Evolutionary conservation across 2,113 vertebrate genomes (phyloP), one percentile per base, ranked within the genome.

Genomic region (Hippolais icterina): DNA sequence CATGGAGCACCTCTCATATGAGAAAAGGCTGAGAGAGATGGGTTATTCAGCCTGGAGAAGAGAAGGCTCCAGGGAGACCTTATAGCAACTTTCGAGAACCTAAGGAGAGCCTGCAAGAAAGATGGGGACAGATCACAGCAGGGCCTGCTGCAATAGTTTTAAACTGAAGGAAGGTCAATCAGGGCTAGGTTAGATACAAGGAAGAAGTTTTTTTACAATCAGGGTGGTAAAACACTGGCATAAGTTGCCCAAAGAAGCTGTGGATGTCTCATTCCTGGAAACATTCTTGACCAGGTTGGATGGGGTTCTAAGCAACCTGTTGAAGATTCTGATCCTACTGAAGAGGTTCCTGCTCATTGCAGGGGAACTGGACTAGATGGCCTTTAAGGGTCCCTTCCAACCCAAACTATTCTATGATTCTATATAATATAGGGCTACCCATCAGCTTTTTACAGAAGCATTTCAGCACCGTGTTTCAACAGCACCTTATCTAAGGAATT

Each of bases 1-100:
- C 6, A 12, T 25, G n/a, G 25, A 52, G 6, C 9, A 76, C 2
- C 16, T 70, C 5, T 64, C 5, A 5, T 41, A 0, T 5, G 15
- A 80, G 12, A 17, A 28, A 39, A 80, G n/a, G 22, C 12, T 74
- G 28, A 61, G 22, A 39, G 15, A 47, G 6, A 4, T 31, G 7
- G 3, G 1, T 35, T 74, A 3, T 12, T 69, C 22, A 81, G 11
- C 19, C 12, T 44, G 29, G 15, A 64, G 39, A 49, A 33, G 41
- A 41, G 12, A 39, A 57, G 25, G 6, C 33, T 72, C 17, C 5
- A 11, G 12, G 21, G 21, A 66, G 31, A 54, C 12, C 7, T 61
- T n/a, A 23, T 1, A 65, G 27, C 9, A 9, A 29, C 28, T 4
- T 35, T 28, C 9, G 8, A 39, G 1, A 21, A 66, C 15, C 13